phyloP scores from a whole-genome alignment of 2,113 vertebrate genomes.

The Entosphenus tridentatus region DNA sequence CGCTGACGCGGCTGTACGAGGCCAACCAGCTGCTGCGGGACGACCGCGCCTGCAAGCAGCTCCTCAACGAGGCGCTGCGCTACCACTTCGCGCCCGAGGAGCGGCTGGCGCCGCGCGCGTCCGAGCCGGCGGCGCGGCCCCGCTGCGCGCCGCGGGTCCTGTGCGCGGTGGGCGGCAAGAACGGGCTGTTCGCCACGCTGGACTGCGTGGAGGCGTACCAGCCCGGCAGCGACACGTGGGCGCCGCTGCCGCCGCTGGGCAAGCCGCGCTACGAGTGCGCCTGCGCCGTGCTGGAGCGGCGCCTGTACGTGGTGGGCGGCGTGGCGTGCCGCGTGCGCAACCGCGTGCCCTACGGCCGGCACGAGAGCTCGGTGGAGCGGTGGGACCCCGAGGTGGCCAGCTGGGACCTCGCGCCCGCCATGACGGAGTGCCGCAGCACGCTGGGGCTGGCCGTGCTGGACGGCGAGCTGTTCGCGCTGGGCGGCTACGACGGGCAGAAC shows the following conservation, averaged over 20 bases:
- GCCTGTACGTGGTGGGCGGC: constrained; percentile 73
- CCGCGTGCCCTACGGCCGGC: constrained; percentile 54
- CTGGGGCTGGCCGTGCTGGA: constrained; percentile 65
- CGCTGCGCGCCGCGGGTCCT: constrained; percentile 85
- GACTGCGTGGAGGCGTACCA: constrained; percentile 98
- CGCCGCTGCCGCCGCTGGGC: constrained; percentile 66
- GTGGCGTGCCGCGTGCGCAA: constrained; percentile 77
- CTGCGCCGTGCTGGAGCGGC: constrained; percentile 70
- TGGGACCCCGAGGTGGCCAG: constrained; percentile 93
- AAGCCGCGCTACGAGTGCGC: constrained; percentile 83
- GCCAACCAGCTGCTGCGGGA: constrained; percentile 95
- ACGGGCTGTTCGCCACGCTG: constrained; percentile 74
- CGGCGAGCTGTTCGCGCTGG: constrained; percentile 72
- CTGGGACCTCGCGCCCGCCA: constrained; percentile 58
- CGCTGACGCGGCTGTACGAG: constrained; percentile 79
- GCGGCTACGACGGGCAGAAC: constrained; percentile 79
- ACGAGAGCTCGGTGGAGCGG: constrained; percentile 76
- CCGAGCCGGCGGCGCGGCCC: constrained; percentile 50
- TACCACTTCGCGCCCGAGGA: constrained; percentile 99
- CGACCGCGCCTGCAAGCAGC: constrained; percentile 80
- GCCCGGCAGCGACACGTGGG: constrained; percentile 91
- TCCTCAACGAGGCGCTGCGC: constrained; percentile 88
- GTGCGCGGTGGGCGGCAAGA: constrained; percentile 82
- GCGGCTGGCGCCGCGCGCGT: constrained; percentile 60
- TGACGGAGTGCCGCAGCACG: constrained; percentile 74